Evolutionary conservation across 1,140 invertebrate species (phyloP).

Genomic region (Drosophila grimshawi): DNA sequence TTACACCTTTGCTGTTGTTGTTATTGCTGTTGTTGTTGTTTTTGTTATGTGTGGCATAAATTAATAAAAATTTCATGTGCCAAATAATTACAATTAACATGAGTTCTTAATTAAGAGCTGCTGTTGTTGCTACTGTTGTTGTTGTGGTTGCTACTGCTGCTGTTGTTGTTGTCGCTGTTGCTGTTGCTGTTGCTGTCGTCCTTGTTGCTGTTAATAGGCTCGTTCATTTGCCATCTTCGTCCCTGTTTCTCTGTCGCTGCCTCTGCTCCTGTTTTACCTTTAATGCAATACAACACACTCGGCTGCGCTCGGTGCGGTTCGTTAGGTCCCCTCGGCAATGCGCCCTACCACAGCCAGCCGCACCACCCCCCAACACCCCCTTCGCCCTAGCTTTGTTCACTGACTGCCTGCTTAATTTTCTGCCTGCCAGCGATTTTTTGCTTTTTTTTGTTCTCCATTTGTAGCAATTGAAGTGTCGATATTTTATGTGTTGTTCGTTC

Average conservation of each 20-base stretch:
- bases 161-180: constrained; percentile 22
- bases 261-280: constrained; percentile 57
- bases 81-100: constrained; percentile 85
- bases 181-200: constrained; percentile 70
- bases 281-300: constrained; percentile 81
- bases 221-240: constrained; percentile 66
- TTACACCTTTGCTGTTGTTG: constrained; percentile 62
- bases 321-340: constrained; percentile 69
- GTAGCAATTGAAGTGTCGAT: constrained; percentile 80
- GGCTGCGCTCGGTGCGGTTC: constrained; percentile 79
- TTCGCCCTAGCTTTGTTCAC: not conserved
- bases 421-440: constrained; percentile 61
- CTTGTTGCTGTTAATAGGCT: constrained; percentile 80
- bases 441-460: constrained; percentile 15
- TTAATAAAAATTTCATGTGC: constrained; percentile 84
- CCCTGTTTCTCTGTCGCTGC: constrained; percentile 3
- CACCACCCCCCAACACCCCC: not conserved
- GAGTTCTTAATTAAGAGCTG: constrained; percentile 84
- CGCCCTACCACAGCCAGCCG: not conserved
- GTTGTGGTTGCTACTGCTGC: not conserved
- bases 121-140: constrained; percentile 45
- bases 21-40: constrained; percentile 85
- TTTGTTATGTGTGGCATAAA: constrained; percentile 83
- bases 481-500: constrained; percentile 80
- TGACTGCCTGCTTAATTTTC: constrained; percentile 72